Evolutionary conservation across 2,113 vertebrate species (phyloP), one percentile per base, ranked within the genome.

Genomic region (Pungitius pungitius): DNA sequence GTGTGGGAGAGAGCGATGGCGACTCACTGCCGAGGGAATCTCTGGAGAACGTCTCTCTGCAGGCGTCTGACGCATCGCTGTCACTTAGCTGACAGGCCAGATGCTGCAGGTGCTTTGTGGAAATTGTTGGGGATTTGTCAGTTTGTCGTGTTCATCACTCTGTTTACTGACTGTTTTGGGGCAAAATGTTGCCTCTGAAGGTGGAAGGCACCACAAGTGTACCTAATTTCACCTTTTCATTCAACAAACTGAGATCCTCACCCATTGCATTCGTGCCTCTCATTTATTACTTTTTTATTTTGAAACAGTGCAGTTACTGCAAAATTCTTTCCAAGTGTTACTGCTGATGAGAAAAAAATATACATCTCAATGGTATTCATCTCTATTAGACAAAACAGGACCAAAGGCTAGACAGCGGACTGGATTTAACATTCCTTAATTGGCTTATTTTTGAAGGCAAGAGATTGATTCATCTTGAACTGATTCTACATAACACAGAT

Each of bases 61-160:
- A 5, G 6, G 1, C 42, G 11, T 30, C 11, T 56, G 60, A 43
- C 56, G 60, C 54, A 58, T 66, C 58, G 40, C 64, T 61, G 58
- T 52, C 58, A 72, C 47, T 33, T 5, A 37, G 30, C 73, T 51
- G 73, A 75, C 55, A 30, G 62, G 27, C 42, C 62, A 65, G 42
- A 59, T 67, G 62, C 55, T 66, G 33, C 43, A 40, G 24, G 33
- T 45, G 11, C 24, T 66, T 52, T 17, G 37, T 39, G 47, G 47
- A 66, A 39, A 39, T 39, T 39, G 64, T 39, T 26, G 11, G 14
- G 39, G n/a, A 40, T 54, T 49, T 58, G 71, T 65, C 61, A 65
- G 27, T 18, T 43, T 64, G 37, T 56, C 43, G 40, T 27, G 56
- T 51, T 20, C 56, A 39, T 60, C 42, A 18, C 20, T 60, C 30